A percentile compares a stretch with the other conserved stretches of the same genome.
phyloP scores from a whole-genome alignment of 2,888 invertebrate species.

The Drosophila subsilvestris region DNA sequence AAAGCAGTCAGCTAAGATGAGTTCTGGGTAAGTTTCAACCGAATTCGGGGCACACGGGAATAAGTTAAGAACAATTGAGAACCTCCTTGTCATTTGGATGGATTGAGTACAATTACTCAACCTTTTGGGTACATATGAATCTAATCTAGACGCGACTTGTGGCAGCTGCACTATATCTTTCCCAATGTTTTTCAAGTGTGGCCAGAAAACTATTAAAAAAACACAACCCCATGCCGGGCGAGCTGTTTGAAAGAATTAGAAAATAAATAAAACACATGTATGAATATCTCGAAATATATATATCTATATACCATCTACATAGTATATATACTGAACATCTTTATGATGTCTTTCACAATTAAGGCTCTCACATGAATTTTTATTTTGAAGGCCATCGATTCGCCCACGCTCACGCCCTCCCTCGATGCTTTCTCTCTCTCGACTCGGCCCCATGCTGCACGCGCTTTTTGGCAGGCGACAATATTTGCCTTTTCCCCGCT shows the following conservation, averaged over 20 bases:
- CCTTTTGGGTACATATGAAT: neutral
- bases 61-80: neutral
- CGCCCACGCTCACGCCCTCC: constrained; percentile 31
- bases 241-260: constrained; percentile 39
- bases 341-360: constrained; percentile 64
- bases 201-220: constrained; percentile 26
- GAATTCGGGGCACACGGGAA: neutral
- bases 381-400: constrained; percentile 68
- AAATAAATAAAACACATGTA: constrained; percentile 64
- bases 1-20: constrained; percentile 51
- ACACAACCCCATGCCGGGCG: constrained; percentile 52
- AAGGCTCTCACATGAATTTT: constrained; percentile 67
- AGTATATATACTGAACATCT: constrained; percentile 29
- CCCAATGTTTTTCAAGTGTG: constrained; percentile 8
- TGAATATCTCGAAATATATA: constrained; percentile 4
- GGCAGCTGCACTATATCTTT: constrained; percentile 11
- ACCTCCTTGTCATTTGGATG: neutral
- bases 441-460: constrained; percentile 62
- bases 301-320: constrained; percentile 14
- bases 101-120: no score
- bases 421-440: constrained; percentile 37
- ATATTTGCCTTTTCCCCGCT: constrained; percentile 41
- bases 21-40: constrained; percentile 64
- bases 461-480: constrained; percentile 78
- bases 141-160: neutral